phyloP scores from a whole-genome alignment of 2,888 invertebrate genomes.

The Anthrax anthrax region DNA sequence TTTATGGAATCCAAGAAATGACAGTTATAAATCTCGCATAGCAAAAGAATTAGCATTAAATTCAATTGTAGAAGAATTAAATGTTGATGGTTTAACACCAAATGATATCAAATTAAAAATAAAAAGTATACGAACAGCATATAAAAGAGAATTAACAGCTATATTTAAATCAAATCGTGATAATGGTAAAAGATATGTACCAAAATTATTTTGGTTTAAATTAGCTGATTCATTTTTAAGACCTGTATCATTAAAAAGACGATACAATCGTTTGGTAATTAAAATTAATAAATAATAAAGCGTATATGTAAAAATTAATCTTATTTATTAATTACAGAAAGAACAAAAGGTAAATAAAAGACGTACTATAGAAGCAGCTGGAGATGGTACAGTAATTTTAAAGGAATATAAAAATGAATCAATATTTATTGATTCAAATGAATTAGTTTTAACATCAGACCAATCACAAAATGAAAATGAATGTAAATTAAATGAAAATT shows the following conservation, averaged over 20 bases:
- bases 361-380: too few relatives aligned
- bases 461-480: too few relatives aligned
- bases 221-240: constrained; percentile 23
- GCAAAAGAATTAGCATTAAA: constrained; percentile 23
- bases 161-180: constrained; percentile 16
- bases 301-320: too few relatives aligned
- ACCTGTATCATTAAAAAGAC: constrained; percentile 20
- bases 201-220: constrained; percentile 26
- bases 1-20: constrained; percentile 23
- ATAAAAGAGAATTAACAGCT: constrained; percentile 25
- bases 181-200: constrained; percentile 18
- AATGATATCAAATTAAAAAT: constrained; percentile 29
- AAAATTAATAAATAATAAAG: too few relatives aligned
- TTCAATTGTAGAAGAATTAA: constrained; percentile 22
- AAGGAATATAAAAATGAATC: too few relatives aligned
- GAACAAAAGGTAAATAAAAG: too few relatives aligned
- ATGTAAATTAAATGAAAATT: too few relatives aligned
- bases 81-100: constrained; percentile 21
- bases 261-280: too few relatives aligned
- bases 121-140: constrained; percentile 31
- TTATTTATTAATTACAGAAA: too few relatives aligned
- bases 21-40: constrained; percentile 24
- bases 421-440: too few relatives aligned
- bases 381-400: too few relatives aligned
- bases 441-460: too few relatives aligned